Evolutionary conservation across 2,797 vertebrate genomes (phyloP).

Genomic region (Dryobates pubescens): DNA sequence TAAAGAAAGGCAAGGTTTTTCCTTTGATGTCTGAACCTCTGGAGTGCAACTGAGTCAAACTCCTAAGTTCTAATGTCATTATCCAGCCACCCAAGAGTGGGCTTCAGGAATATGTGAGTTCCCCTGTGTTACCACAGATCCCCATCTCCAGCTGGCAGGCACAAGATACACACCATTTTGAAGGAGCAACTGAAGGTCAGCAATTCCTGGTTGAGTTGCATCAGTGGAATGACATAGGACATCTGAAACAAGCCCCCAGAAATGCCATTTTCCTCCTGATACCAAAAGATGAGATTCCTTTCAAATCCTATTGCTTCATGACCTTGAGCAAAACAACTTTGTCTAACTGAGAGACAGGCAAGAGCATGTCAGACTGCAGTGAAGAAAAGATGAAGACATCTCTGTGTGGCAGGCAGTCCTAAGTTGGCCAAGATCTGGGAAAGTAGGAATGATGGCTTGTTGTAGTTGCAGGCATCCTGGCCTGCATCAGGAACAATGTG

Average conservation of each 20-base stretch:
- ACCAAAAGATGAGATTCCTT: not conserved
- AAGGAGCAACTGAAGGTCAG: not conserved
- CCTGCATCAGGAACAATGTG: too few species aligned
- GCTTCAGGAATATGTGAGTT: not conserved
- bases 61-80: not conserved
- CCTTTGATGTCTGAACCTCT: not conserved
- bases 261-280: not conserved
- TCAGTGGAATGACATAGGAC: not conserved
- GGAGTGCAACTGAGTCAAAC: fast-evolving
- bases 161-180: not conserved
- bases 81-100: not conserved
- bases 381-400: not conserved
- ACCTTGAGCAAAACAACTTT: not conserved
- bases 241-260: not conserved
- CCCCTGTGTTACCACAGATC: not conserved
- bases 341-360: not conserved
- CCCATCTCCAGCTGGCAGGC: not conserved
- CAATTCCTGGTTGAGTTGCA: not conserved
- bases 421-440: not conserved
- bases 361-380: not conserved
- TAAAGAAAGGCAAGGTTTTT: not conserved
- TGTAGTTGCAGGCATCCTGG: too few species aligned
- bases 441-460: not conserved
- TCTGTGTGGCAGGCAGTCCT: not conserved
- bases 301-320: not conserved